These are phyloP conservation scores for Jacana jacana DNA, from an alignment of 2,113 vertebrate genomes.

Conservation along the genomic window DNA sequence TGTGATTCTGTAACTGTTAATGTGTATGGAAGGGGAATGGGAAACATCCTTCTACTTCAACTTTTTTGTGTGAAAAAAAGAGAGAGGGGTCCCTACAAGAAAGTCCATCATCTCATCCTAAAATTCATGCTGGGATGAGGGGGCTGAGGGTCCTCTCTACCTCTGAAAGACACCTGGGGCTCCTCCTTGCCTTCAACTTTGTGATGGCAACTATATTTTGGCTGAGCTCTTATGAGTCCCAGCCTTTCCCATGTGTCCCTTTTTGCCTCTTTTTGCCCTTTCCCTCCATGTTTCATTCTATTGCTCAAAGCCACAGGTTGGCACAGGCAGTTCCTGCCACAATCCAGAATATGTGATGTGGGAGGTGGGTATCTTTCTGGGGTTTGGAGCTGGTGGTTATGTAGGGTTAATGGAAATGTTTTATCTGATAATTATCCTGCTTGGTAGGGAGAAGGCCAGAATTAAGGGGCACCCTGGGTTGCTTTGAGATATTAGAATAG, in stretches of 20 bases:
- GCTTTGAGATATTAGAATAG: not conserved
- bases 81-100: not conserved
- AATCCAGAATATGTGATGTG: accelerated
- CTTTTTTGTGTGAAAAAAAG: not conserved
- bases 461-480: accelerated
- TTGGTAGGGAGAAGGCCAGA: not conserved
- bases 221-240: not conserved
- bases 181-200: not conserved
- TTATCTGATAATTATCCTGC: not conserved
- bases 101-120: not conserved
- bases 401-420: not conserved
- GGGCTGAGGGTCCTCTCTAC: not conserved
- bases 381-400: not conserved
- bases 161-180: not conserved
- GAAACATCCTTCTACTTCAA: not conserved
- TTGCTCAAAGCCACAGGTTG: not conserved
- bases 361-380: not conserved
- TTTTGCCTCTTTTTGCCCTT: not conserved
- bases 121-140: too few relatives aligned
- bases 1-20: not conserved
- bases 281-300: not conserved
- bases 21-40: not conserved
- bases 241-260: too few relatives aligned
- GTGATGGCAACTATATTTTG: not conserved
- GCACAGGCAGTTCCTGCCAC: accelerated